Conservation (phyloP, 2,113 vertebrate species). For the Epinephelus moara region DNA sequence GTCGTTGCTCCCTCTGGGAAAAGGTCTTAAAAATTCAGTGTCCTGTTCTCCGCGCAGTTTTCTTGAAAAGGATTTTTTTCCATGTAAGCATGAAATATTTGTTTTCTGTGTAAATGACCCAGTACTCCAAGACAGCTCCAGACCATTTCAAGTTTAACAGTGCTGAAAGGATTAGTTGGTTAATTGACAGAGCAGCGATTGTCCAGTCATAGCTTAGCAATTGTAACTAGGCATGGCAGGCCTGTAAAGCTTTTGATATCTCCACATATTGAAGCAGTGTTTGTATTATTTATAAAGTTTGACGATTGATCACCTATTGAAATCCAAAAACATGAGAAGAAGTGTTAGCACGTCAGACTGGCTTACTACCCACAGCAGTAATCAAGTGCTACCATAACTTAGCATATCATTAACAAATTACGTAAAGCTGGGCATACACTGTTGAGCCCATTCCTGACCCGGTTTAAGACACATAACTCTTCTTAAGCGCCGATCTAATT, state of each 20-base stretch:
- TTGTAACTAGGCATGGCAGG: no score
- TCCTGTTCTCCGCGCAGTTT: constrained; percentile 35
- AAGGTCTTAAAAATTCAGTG: constrained; percentile 49
- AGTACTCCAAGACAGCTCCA: background rate
- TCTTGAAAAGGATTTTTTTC: constrained; percentile 32
- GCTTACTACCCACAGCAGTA: background rate
- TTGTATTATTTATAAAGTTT: background rate
- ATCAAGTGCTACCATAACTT: background rate
- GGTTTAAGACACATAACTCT: no score
- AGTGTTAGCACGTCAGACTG: background rate
- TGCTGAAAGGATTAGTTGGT: background rate
- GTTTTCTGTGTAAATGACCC: constrained; percentile 4
- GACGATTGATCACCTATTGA: background rate
- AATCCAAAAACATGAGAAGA: background rate
- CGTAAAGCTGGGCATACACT: no score
- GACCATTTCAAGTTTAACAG: constrained; percentile 5
- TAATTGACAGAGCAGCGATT: background rate
- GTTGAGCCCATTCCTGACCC: no score
- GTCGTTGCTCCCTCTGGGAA: constrained; percentile 66
- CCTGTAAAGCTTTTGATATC: background rate
- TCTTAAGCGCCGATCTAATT: no score
- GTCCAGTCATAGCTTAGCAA: background rate
- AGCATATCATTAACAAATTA: no score
- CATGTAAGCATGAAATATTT: constrained; percentile 19
- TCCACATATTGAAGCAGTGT: background rate